phyloP scores from a whole-genome alignment of 2,797 vertebrate species.

The Cheirogaleus major region DNA sequence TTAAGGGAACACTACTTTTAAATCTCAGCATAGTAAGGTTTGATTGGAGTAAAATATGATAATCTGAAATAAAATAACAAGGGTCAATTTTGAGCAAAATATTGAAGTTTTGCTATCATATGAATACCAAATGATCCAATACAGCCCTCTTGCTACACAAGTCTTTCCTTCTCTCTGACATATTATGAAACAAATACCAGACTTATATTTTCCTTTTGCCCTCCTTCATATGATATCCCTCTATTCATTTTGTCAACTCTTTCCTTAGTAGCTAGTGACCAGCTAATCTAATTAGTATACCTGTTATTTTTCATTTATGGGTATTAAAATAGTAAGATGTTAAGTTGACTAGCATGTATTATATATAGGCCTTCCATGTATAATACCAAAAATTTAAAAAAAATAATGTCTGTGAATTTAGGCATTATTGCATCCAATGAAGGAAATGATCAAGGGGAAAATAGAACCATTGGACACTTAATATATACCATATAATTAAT shows the following conservation, averaged over 20 bases:
- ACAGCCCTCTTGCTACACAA: neutral
- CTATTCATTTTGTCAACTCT: neutral
- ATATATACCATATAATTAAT: neutral
- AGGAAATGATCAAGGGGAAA: neutral
- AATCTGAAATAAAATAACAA: neutral
- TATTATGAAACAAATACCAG: neutral
- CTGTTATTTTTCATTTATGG: neutral
- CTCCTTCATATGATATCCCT: neutral
- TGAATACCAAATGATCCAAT: neutral
- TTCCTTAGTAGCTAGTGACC: neutral
- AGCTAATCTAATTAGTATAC: neutral
- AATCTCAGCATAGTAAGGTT: neutral
- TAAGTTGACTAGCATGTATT: neutral
- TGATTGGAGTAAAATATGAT: conserved; percentile 4
- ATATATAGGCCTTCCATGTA: neutral
- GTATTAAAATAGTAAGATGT: neutral
- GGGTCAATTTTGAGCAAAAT: neutral
- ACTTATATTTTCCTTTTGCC: neutral
- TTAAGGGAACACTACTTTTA: neutral
- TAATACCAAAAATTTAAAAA: neutral
- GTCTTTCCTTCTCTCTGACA: neutral
- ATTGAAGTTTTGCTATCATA: neutral
- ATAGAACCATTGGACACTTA: neutral
- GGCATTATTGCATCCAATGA: neutral
- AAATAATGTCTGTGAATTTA: neutral